Conservation (phyloP, 2,888 invertebrate genomes). For the Acronicta aceris region DNA sequence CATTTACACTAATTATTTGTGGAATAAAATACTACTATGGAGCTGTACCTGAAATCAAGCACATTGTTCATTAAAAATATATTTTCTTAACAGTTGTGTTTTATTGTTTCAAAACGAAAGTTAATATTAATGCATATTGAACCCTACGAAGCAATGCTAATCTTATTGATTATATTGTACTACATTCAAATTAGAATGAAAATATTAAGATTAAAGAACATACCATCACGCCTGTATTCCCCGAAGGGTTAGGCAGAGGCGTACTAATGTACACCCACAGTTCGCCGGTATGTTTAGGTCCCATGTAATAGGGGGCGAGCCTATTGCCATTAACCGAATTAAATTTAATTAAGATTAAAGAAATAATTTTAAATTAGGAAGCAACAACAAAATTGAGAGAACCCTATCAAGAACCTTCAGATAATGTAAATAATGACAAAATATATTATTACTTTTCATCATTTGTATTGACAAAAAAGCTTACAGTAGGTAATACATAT, state of each 20-base stretch:
- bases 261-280: no score
- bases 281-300: no score
- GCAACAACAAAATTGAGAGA: no score
- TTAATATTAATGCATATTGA: slow-evolving; percentile 16
- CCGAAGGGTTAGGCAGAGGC: no score
- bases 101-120: slow-evolving; percentile 5
- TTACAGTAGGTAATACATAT: background rate
- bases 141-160: slow-evolving; percentile 30
- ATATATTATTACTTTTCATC: no score
- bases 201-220: slow-evolving; percentile 1
- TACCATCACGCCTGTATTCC: no score
- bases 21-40: background rate
- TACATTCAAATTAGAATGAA: background rate
- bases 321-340: no score
- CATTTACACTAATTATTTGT: slow-evolving; percentile 11
- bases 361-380: no score
- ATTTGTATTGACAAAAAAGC: no score
- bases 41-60: slow-evolving; percentile 30
- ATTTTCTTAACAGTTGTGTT: slow-evolving; percentile 23
- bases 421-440: no score
- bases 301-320: no score
- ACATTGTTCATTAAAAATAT: slow-evolving; percentile 29
- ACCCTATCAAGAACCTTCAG: no score
- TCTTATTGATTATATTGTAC: slow-evolving; percentile 32
- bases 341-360: slow-evolving; percentile 6